Conservation (phyloP, 2,113 vertebrate species). For the Crocuta crocuta region DNA sequence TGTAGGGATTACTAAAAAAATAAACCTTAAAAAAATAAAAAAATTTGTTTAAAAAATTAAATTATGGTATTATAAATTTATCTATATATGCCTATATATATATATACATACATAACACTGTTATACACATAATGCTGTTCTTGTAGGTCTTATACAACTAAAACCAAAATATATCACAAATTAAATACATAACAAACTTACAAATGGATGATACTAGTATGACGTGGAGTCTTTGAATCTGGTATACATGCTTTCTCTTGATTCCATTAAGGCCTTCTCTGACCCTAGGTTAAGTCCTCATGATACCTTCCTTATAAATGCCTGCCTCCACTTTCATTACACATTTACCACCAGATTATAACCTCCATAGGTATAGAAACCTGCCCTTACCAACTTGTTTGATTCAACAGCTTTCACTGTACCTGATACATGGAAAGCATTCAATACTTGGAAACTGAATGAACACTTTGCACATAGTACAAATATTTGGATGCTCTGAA, state of each 20-base stretch:
- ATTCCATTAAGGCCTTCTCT: conserved; percentile 5
- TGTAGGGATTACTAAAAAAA: not conserved
- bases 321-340: not conserved
- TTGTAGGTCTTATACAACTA: not conserved
- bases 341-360: not conserved
- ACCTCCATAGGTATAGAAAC: not conserved
- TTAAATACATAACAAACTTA: conserved; percentile 31
- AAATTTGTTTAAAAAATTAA: not conserved
- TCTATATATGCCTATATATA: not conserved
- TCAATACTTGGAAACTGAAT: not conserved
- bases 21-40: not conserved
- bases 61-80: not conserved
- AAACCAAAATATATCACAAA: conserved; percentile 46
- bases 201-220: not conserved
- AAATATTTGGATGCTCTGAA: not conserved
- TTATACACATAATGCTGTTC: not conserved
- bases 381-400: not conserved
- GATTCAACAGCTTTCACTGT: not conserved
- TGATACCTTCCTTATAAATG: not conserved
- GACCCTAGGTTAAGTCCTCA: not conserved
- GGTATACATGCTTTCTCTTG: not conserved
- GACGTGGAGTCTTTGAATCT: not conserved
- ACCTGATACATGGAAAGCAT: not conserved
- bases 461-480: not conserved
- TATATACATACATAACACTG: not conserved